Evolutionary conservation across 2,113 vertebrate genomes (phyloP).

Genomic region (Stegastes partitus): DNA sequence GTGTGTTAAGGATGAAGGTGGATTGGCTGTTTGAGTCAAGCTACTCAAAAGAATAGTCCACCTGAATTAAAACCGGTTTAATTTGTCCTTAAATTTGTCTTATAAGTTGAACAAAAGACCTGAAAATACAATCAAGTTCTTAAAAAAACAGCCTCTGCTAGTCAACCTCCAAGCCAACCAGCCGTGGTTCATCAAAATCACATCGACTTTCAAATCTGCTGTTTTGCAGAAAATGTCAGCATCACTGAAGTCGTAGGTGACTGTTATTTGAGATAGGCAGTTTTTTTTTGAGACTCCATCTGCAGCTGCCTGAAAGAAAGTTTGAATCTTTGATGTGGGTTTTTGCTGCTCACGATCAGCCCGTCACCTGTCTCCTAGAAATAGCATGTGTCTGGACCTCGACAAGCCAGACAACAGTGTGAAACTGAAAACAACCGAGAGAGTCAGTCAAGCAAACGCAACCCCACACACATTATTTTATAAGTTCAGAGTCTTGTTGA

Average conservation of each 20-base stretch:
- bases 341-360: not conserved
- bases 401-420: not conserved
- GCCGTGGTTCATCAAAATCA: too few relatives aligned
- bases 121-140: too few relatives aligned
- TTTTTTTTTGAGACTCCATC: not conserved
- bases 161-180: too few relatives aligned
- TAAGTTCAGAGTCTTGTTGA: slow-evolving; percentile 1
- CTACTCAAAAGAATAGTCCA: not conserved
- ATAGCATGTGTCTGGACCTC: not conserved
- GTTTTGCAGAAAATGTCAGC: not conserved
- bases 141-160: too few relatives aligned
- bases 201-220: too few relatives aligned
- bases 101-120: too few relatives aligned
- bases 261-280: too few relatives aligned
- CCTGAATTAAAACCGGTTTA: too few relatives aligned
- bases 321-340: not conserved
- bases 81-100: not conserved
- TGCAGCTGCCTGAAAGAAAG: not conserved
- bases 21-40: not conserved
- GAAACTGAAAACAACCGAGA: not conserved
- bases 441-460: not conserved
- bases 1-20: not conserved
- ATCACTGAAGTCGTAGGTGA: too few relatives aligned
- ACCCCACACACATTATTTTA: not conserved
- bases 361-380: not conserved